phyloP scores from a whole-genome alignment of 1,140 invertebrate species.

The Musca vetustissima region DNA sequence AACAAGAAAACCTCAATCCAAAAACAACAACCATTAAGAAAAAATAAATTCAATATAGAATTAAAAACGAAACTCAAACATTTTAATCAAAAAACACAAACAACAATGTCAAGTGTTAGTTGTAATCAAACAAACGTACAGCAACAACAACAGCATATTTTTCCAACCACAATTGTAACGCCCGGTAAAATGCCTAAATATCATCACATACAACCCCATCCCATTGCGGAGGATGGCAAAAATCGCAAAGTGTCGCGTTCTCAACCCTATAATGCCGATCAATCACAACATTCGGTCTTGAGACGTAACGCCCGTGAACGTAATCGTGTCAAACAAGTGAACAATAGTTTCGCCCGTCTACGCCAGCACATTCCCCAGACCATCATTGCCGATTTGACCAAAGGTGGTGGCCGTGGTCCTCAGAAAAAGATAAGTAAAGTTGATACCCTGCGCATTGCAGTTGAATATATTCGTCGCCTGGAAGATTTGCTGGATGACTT shows the following conservation, averaged over 20 bases:
- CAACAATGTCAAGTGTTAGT: constrained; percentile 1
- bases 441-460: constrained; percentile 87
- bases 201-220: constrained; percentile 24
- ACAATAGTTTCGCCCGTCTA: constrained; percentile 84
- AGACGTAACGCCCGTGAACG: constrained; percentile 86
- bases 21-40: constrained; percentile 7
- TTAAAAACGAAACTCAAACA: not conserved
- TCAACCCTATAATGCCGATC: constrained; percentile 60
- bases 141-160: constrained; percentile 10
- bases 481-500: constrained; percentile 74
- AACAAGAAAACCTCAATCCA: not conserved
- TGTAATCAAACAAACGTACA: constrained; percentile 9
- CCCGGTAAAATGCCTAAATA: constrained; percentile 28
- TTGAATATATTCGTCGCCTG: constrained; percentile 87
- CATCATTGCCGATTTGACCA: constrained; percentile 67
- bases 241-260: constrained; percentile 24
- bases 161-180: not conserved
- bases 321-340: constrained; percentile 91
- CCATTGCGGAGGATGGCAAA: constrained; percentile 33
- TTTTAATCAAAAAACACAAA: not conserved
- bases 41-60: not conserved
- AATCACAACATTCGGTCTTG: constrained; percentile 79
- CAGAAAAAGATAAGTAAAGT: constrained; percentile 90
- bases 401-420: constrained; percentile 63
- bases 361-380: constrained; percentile 80